Conservation (phyloP, 2,797 vertebrate genomes). For the Pangasius krempfi region DNA sequence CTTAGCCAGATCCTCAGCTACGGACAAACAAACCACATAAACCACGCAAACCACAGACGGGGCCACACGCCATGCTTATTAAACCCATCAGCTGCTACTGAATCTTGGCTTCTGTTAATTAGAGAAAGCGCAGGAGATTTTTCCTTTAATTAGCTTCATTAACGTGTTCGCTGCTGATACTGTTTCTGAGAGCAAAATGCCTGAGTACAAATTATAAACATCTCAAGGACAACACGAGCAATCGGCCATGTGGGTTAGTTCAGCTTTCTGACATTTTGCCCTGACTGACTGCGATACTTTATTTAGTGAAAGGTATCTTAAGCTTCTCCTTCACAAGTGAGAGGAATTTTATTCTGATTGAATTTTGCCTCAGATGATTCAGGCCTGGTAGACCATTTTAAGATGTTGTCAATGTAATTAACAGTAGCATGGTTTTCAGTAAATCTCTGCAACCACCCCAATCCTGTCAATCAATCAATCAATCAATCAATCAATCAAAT, state of each 20-base stretch:
- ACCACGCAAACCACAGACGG: background rate
- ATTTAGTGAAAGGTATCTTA: background rate
- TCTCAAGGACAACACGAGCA: background rate
- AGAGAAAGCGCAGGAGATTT: background rate
- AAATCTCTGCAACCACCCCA: background rate
- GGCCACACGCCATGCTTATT: background rate
- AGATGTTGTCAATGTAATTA: background rate
- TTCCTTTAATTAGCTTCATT: constrained; percentile 24
- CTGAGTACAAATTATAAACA: constrained; percentile 10
- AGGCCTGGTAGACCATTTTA: background rate
- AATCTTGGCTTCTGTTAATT: constrained; percentile 4
- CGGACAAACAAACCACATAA: background rate
- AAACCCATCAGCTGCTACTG: background rate
- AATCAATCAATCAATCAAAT: background rate
- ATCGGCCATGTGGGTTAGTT: too few species aligned
- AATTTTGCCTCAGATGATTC: background rate
- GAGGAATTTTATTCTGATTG: background rate
- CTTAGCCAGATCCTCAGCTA: background rate
- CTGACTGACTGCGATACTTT: background rate
- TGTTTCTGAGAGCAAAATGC: background rate
- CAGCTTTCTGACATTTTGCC: background rate
- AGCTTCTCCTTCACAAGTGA: background rate
- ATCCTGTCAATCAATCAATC: background rate
- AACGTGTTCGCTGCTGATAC: background rate
- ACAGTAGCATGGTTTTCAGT: background rate